Evolutionary conservation across 2,113 vertebrate species (phyloP).

Genomic region (Amphiprion percula): DNA sequence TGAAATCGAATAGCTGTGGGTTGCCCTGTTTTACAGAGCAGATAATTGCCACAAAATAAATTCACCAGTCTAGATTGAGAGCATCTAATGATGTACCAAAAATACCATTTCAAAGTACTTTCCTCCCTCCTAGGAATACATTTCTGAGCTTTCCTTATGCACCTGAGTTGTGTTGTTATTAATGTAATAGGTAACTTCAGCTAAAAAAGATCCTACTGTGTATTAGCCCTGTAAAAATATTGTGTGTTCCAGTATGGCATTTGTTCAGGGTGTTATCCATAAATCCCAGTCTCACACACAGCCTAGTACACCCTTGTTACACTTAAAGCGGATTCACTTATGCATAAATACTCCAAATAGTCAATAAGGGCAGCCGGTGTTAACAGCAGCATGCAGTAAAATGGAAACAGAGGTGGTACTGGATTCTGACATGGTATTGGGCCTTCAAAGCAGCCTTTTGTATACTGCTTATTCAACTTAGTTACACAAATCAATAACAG

Average conservation of each 20-base stretch:
- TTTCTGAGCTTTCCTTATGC: not conserved
- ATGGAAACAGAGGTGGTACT: slow-evolving; percentile 36
- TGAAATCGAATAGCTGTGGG: not conserved
- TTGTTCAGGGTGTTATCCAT: slow-evolving; percentile 15
- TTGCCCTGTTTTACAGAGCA: too few species aligned
- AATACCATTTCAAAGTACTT: not conserved
- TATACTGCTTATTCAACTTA: slow-evolving; percentile 65
- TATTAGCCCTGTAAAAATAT: slow-evolving; percentile 7
- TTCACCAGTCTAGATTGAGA: not conserved
- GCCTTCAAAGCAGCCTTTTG: slow-evolving; percentile 50
- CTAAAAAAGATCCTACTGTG: slow-evolving; percentile 8
- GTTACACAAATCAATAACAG: slow-evolving; percentile 73
- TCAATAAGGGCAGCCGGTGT: slow-evolving; percentile 40
- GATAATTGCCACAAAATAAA: not conserved
- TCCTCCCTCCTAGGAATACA: not conserved
- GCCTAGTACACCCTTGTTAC: slow-evolving; percentile 6
- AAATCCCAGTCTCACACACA: slow-evolving; percentile 11
- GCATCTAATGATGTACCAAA: not conserved
- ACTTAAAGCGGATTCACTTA: slow-evolving; percentile 22
- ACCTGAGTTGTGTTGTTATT: not conserved
- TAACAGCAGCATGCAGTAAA: slow-evolving; percentile 38
- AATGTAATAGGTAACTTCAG: slow-evolving; percentile 1
- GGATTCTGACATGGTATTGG: slow-evolving; percentile 46
- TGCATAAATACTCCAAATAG: slow-evolving; percentile 36
- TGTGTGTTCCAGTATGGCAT: not conserved